Evolutionary conservation across 2,113 vertebrate genomes (phyloP).

Genomic region (Pollachius pollachius): DNA sequence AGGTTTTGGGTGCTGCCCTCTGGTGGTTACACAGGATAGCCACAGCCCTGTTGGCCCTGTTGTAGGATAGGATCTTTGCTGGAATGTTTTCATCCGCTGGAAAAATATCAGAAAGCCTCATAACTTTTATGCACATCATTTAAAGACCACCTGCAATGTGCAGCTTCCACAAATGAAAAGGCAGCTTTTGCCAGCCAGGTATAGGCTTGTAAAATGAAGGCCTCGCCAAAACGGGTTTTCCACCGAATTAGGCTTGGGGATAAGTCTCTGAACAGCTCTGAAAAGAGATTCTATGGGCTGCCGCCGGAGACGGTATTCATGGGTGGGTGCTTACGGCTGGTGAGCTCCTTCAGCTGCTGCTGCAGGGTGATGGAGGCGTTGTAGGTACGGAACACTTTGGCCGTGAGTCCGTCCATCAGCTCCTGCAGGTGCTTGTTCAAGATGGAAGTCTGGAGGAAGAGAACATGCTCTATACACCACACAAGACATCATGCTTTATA

Average conservation of each 20-base stretch:
- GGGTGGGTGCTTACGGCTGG: slow-evolving; percentile 76
- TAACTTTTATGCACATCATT: no score
- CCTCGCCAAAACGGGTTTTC: no score
- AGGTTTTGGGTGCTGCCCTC: slow-evolving; percentile 96
- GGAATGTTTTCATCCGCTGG: slow-evolving; percentile 91
- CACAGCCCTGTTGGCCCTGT: slow-evolving; percentile 96
- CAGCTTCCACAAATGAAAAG: no score
- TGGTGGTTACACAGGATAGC: slow-evolving; percentile 99
- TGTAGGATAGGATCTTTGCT: slow-evolving; percentile 97
- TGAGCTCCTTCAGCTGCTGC: slow-evolving; percentile 93
- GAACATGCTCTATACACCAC: background rate
- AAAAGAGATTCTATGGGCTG: no score
- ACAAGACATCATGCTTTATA: background rate
- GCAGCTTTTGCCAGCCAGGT: no score
- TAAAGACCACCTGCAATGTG: no score
- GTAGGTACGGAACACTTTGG: slow-evolving; percentile 99
- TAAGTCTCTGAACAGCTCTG: no score
- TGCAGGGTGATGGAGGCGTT: slow-evolving; percentile 98
- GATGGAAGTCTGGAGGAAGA: slow-evolving; percentile 83
- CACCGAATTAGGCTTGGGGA: no score
- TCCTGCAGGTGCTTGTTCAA: slow-evolving; percentile 98
- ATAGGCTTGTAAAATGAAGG: no score
- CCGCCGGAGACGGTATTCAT: no score
- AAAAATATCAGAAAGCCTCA: background rate
- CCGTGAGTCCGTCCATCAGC: slow-evolving; percentile 97